Conservation (phyloP, 2,797 vertebrate species). For the Rhinoraja longicauda region DNA sequence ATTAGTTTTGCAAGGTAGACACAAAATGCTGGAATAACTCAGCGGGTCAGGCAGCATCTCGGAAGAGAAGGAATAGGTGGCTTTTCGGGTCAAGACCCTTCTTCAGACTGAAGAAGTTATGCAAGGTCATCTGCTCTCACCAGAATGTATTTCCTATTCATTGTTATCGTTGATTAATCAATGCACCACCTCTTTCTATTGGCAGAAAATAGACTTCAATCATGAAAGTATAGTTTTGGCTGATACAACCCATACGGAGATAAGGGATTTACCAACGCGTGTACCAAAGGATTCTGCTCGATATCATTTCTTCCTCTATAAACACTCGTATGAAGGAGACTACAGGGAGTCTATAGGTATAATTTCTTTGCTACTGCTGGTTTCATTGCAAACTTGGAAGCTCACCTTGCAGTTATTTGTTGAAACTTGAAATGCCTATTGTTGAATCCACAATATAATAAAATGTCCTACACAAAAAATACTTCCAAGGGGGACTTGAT, state of each 20-base stretch:
- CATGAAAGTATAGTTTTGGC: constrained; percentile 84
- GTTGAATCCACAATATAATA: constrained; percentile 6
- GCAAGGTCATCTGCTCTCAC: not conserved
- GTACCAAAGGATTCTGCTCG: constrained; percentile 85
- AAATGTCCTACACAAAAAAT: not conserved
- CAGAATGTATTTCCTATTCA: not conserved
- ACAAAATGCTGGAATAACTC: too few relatives aligned
- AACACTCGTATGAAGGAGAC: constrained; percentile 93
- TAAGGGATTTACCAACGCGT: constrained; percentile 84
- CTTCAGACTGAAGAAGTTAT: too few relatives aligned
- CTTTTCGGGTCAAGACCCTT: too few relatives aligned
- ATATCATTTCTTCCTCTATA: constrained; percentile 97
- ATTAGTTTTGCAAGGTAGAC: not conserved
- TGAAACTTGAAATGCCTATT: not conserved
- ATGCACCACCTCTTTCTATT: constrained; percentile 43
- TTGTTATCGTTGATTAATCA: not conserved
- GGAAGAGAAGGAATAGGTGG: too few relatives aligned
- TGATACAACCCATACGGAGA: constrained; percentile 77
- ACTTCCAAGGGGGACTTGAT: not conserved
- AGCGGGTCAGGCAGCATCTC: too few relatives aligned
- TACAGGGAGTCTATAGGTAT: constrained; percentile 90
- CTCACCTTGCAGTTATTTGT: not conserved
- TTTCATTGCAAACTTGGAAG: not conserved
- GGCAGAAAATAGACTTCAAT: constrained; percentile 81
- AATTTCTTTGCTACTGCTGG: not conserved